Conservation (phyloP, 1,140 invertebrate genomes). For the Zaprionus gabonicus region DNA sequence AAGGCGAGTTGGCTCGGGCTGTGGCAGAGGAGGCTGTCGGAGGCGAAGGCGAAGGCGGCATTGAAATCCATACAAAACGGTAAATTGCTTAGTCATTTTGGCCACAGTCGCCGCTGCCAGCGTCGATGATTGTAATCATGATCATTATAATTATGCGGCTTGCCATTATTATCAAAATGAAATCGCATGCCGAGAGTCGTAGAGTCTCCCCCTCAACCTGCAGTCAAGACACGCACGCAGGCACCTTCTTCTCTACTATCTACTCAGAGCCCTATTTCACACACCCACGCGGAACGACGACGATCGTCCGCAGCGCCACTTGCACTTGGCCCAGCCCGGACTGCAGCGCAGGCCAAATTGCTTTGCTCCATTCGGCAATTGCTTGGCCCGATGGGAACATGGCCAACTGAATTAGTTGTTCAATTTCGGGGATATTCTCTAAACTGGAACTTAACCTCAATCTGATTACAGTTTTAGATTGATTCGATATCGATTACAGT, state of each 20-base stretch:
- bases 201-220: neutral
- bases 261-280: slow-evolving; percentile 64
- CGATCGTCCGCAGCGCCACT: slow-evolving; percentile 38
- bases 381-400: slow-evolving; percentile 6
- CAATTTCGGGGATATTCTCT: neutral
- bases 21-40: neutral
- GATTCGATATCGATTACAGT: neutral
- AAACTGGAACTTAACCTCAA: neutral
- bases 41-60: slow-evolving; percentile 31
- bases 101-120: slow-evolving; percentile 45
- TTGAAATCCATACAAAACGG: slow-evolving; percentile 70
- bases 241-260: slow-evolving; percentile 12
- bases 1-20: neutral
- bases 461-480: neutral
- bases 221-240: slow-evolving; percentile 34
- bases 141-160: slow-evolving; percentile 82
- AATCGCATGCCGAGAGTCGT: slow-evolving; percentile 63
- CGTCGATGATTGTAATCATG: slow-evolving; percentile 75
- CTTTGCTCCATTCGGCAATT: slow-evolving; percentile 6
- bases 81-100: slow-evolving; percentile 80
- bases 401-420: neutral
- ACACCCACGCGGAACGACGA: slow-evolving; percentile 55
- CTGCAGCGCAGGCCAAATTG: slow-evolving; percentile 8
- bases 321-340: slow-evolving; percentile 1
- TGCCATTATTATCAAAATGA: slow-evolving; percentile 81